Evolutionary conservation across 2,888 invertebrate genomes (phyloP).

Genomic region (Tricholauxania praeusta): DNA sequence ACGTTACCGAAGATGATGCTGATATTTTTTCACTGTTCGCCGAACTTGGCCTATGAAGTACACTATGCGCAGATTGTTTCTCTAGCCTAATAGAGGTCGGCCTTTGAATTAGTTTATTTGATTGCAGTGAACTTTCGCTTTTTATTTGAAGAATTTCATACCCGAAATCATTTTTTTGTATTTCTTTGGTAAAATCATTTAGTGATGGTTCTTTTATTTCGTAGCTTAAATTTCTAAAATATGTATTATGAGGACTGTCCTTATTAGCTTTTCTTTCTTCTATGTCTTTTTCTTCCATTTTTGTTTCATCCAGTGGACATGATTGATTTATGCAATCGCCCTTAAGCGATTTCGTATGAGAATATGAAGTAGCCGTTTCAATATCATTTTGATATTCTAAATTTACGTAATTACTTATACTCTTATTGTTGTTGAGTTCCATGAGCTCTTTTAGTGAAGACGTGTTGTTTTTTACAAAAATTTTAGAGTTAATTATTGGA

Average conservation of each 20-base stretch:
- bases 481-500: too few species aligned
- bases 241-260: background rate
- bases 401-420: too few species aligned
- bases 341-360: too few species aligned
- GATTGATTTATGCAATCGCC: too few species aligned
- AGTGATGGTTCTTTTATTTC: constrained; percentile 67
- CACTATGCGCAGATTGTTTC: constrained; percentile 42
- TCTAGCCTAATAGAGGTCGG: constrained; percentile 59
- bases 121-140: constrained; percentile 61
- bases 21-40: constrained; percentile 20
- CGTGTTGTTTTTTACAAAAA: too few species aligned
- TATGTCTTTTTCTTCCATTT: background rate
- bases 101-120: constrained; percentile 57
- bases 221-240: background rate
- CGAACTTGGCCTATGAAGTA: constrained; percentile 45
- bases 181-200: constrained; percentile 48
- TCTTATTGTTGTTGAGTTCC: constrained; percentile 39
- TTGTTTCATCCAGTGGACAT: too few species aligned
- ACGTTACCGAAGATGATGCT: constrained; percentile 47
- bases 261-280: background rate
- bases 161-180: constrained; percentile 48
- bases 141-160: constrained; percentile 63
- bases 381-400: too few species aligned
- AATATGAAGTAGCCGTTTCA: constrained; percentile 48
- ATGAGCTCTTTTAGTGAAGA: constrained; percentile 10